Evolutionary conservation across 30 jellyfish, hydroid and myxozoan species (phyloP), one percentile per base, ranked within the genome.

Genomic region (Clytia hemisphaerica): DNA sequence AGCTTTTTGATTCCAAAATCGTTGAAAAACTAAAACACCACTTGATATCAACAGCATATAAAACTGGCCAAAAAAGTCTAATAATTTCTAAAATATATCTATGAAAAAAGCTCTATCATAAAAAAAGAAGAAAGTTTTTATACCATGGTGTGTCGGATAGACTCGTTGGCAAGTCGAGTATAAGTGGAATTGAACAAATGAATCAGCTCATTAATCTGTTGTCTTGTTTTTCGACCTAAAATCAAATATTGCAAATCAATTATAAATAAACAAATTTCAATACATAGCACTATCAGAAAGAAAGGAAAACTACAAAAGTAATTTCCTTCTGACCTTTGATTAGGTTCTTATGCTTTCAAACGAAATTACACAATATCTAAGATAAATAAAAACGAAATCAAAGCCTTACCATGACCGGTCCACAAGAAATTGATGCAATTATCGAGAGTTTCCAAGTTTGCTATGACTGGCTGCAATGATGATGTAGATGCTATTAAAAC

Each of bases 141-240:
- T 74, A 86, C 96, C 93, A 86, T 77, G 33, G 96, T 80, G 57
- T 86, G 96, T 27, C 96, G 88, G 29, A 86, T 59, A 2, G 96
- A 86, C 75, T 86, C 94, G 1, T 83, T 67, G 57, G 75, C 96
- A 45, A 86, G 80, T 34, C 96, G 61, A 46, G 75, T 67, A 40
- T 75, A 86, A 22, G 93, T 77, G 10, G 94, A 37, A 45, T 77
- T 73, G 58, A 86, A 86, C 54, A 86, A 30, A 26, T 58, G 66
- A 2, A 84, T 44, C 45, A 84, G 79, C 26, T 84, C 95, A 64
- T 84, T 87, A 67, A 84, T 69, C 70, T 84, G 73, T 50, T 48
- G 49, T 32, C 78, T 54, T 44, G 93, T 76, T 35, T 63, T 84
- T 36, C 71, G 40, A 18, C 84, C 95, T 50, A 58, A 31, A 15